phyloP scores from a whole-genome alignment of 2,797 vertebrate genomes.

The Scolopax bukidnonensis region DNA sequence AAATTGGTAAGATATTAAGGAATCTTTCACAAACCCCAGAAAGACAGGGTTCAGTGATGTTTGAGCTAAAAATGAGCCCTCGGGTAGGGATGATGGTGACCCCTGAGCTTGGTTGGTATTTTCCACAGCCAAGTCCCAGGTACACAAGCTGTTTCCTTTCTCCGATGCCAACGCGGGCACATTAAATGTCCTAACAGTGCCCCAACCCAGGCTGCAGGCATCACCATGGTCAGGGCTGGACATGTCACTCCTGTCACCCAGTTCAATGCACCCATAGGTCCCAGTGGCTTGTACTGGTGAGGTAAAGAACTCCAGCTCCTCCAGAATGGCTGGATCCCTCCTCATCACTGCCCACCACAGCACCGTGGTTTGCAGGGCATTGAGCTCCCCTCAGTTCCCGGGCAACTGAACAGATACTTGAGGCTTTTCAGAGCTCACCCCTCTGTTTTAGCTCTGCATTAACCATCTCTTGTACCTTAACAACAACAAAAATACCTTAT shows the following conservation, averaged over 20 bases:
- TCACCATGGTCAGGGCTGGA: neutral
- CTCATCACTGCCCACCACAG: neutral
- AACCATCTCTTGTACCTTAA: neutral
- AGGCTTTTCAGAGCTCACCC: neutral
- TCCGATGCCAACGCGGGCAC: neutral
- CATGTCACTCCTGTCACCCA: neutral
- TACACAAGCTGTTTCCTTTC: neutral
- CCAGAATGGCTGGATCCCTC: neutral
- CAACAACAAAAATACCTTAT: neutral
- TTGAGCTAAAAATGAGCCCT: neutral
- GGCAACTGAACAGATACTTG: neutral
- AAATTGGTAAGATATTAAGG: neutral
- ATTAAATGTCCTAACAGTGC: neutral
- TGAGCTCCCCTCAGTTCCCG: accelerated
- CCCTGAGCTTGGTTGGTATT: neutral
- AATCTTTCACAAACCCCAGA: neutral
- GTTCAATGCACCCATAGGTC: accelerated
- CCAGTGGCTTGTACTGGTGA: neutral
- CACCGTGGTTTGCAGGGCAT: accelerated
- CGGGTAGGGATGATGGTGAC: neutral
- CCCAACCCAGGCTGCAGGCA: neutral
- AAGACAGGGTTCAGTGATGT: neutral
- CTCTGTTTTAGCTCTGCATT: neutral
- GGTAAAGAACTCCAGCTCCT: neutral
- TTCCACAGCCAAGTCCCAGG: neutral